Evolutionary conservation across 2,113 vertebrate species (phyloP), one percentile per base, ranked within the genome.

Genomic region (Circaetus cinerascens): DNA sequence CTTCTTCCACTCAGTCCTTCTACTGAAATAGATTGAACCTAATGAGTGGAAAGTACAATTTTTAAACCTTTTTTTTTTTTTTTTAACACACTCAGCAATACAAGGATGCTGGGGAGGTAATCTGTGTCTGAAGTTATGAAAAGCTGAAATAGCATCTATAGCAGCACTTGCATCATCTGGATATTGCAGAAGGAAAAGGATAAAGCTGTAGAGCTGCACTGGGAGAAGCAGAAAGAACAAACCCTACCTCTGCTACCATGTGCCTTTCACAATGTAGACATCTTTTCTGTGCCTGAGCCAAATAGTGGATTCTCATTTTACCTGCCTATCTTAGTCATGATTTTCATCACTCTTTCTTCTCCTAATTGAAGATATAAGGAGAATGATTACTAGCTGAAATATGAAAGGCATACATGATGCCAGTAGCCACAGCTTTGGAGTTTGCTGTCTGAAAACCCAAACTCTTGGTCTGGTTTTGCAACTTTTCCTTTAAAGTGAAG

Each of bases 101-200:
- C 18, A 59, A 74, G 27, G 67, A 36, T 79, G 9, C 8, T 55
- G 45, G 34, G 50, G 43, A 91, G 19, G n/a, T 64, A 63, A 68
- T 83, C 62, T 48, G 2, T 68, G 62, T 87, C 74, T 87, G 43
- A 62, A 48, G n/a, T 66, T 84, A 87, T 67, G 77, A 94, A 94
- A 86, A 89, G 20, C 32, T 87, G 27, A 68, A 91, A 77, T n/a
- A 63, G 6, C 21, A 59, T 62, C 67, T 86, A 25, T 45, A 86
- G n/a, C 32, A 88, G 22, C 19, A 55, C 32, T 90, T 66, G 17
- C 8, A 63, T 93, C 59, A 69, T n/a, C 90, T 92, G 29, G 11
- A 51, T 73, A 25, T 27, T 60, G 38, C 27, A 85, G 45, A 40
- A 80, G 13, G 22, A 72, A 86, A 92, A 89, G 6, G 7, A 51